Evolutionary conservation across 2,113 vertebrate genomes (phyloP), one percentile per base, ranked within the genome.

Genomic region (Pomatostomus ruficeps): DNA sequence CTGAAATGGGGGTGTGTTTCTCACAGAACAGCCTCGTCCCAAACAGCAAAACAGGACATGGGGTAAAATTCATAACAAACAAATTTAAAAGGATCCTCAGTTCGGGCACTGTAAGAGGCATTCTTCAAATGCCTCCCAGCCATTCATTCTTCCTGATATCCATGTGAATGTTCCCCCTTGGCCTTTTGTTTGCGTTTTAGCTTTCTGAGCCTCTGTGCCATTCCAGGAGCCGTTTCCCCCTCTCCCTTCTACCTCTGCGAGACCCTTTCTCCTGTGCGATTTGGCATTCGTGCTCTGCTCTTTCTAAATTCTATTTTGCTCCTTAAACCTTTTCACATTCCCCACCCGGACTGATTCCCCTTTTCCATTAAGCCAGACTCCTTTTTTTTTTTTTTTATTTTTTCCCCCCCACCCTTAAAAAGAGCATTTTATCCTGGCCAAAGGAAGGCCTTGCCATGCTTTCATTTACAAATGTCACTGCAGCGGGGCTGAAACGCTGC

Each of bases 381-480:
- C 62, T 43, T 67, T 31, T 29, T 36, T 42, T 88, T 16, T 5
- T 15, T 24, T n/a, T 61, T 10, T 48, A 25, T 10, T 13, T 11
- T 2, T 3, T 1, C 29, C 21, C 10, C 42, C 33, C 19, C 36
- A 21, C 43, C 83, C 86, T 88, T 58, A 91, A 94, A 96, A 82
- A 95, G 81, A 92, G 17, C 65, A 73, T 95, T 97, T 97, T 78
- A 48, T 70, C 62, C 86, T 45, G 55, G 86, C 81, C 94, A 91
- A 71, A 72, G 46, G 21, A 36, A 67, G 74, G 58, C 68, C 43
- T 66, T 74, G 77, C 61, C 72, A 66, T 88, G 68, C 65, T 96
- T 83, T 97, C 91, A 71, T 83, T 97, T 96, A 74, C 89, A 95
- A 97, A 96, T 96, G 93, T 95, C 95, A 96, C 67, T 35, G 87